Evolutionary conservation across 1,140 invertebrate species (phyloP), one percentile per base, ranked within the genome.

Genomic region (Nasonia giraulti): DNA sequence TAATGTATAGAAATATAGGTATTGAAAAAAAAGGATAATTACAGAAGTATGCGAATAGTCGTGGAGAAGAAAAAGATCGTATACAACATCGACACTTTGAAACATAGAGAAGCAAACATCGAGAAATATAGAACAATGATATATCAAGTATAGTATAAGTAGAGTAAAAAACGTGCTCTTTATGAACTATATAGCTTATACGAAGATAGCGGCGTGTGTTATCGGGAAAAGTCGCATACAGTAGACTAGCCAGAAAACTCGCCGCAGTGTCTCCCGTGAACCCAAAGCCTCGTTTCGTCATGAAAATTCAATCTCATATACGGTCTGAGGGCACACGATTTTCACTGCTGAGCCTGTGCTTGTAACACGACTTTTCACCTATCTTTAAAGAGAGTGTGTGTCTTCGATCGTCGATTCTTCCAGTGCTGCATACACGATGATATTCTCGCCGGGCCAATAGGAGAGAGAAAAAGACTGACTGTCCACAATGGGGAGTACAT

Each of bases 381-480:
- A 44, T 20, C 20, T 20, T 40, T 3, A 17, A 44, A 40, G 23
- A 7, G 8, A 27, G 55, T 62, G 5, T 47, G 1, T 6, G 6
- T 50, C 27, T 77, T 33, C 47, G 17, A 55, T 4, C 76, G n/a
- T 44, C 12, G 23, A 11, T 80, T 10, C 37, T 11, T 78, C 50
- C 23, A 76, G 27, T 23, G 40, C 12, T 47, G 40, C n/a, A 50
- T 44, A 4, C 12, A n/a, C 44, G 89, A 86, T 87, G 89, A 87
- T 11, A 84, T 44, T 90, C 89, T 91, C 91, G 87, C 88, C 82
- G 85, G 88, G 92, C 89, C 91, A 89, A 93, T 93, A 93, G 92
- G 93, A 93, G 92, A 93, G 92, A 93, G 92, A 93, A 93, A 93
- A 93, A 93, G 93, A 93, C 93, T 93, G 93, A 93, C 93, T 93